Conservation (phyloP, 2,113 vertebrate species). For the Peromyscus californicus region DNA sequence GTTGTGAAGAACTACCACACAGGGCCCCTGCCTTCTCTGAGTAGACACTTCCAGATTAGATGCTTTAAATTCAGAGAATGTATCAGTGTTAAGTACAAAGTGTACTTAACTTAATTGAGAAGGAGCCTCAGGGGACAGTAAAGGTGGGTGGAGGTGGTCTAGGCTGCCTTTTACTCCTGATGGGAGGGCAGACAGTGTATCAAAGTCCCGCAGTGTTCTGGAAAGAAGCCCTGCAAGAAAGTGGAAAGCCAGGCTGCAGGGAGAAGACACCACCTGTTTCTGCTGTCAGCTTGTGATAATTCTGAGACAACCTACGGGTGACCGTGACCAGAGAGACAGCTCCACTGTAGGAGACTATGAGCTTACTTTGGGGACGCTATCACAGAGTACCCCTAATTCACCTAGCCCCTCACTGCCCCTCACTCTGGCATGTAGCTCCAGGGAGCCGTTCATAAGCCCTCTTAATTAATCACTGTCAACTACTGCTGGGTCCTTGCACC, state of each 20-base stretch:
- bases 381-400: not conserved
- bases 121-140: not conserved
- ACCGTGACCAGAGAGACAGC: not conserved
- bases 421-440: no score
- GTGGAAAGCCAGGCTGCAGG: not conserved
- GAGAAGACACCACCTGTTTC: not conserved
- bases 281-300: not conserved
- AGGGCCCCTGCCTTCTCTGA: not conserved
- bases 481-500: not conserved
- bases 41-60: not conserved
- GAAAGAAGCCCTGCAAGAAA: not conserved
- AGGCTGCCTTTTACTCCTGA: not conserved
- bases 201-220: not conserved
- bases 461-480: not conserved
- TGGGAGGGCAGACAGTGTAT: not conserved
- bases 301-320: not conserved
- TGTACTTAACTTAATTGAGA: not conserved
- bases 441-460: not conserved
- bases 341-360: not conserved
- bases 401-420: not conserved
- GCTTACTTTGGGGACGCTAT: not conserved
- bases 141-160: not conserved
- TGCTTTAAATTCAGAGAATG: not conserved
- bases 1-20: not conserved
- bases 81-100: not conserved